These are phyloP conservation scores for Stichodactyla helianthus DNA, from an alignment of 64 coral and sea anemone genomes.

Conservation along the genomic window DNA sequence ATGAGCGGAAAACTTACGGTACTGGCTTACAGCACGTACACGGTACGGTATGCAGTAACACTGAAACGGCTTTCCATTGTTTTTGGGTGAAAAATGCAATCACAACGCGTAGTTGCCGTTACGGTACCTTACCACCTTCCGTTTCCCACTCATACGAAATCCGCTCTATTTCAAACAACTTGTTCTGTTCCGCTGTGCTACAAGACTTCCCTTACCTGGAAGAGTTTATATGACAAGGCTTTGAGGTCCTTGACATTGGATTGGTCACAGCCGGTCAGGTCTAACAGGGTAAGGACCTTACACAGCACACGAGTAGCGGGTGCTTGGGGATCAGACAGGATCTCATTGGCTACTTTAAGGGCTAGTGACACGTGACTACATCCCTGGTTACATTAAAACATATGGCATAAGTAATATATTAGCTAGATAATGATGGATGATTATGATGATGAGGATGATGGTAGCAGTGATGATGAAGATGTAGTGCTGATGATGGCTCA, in stretches of 20 bases:
- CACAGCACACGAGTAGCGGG: conserved; percentile 69
- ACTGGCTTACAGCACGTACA: no score
- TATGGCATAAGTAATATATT: neutral
- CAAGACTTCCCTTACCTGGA: neutral
- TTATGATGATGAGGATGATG: neutral
- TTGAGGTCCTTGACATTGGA: conserved; percentile 72
- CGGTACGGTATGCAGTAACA: no score
- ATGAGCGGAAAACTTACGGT: no score
- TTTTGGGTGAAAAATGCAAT: no score
- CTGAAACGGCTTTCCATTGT: no score
- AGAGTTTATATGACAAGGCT: conserved; percentile 22
- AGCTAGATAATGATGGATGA: no score
- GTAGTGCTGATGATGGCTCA: no score
- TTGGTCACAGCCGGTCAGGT: conserved; percentile 57
- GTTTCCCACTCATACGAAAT: no score
- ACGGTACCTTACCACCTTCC: no score
- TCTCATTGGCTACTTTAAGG: conserved; percentile 86
- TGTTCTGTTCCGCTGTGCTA: no score
- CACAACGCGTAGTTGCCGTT: no score
- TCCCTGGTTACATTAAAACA: conserved; percentile 22
- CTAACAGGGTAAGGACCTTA: conserved; percentile 65
- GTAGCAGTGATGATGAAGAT: neutral
- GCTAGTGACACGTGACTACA: conserved; percentile 73
- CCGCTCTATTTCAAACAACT: no score
- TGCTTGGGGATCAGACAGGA: conserved; percentile 52